A percentile compares a stretch with the other conserved stretches of the same genome.
Conservation (phyloP, 2,797 vertebrate genomes). For the Lates japonicus region DNA sequence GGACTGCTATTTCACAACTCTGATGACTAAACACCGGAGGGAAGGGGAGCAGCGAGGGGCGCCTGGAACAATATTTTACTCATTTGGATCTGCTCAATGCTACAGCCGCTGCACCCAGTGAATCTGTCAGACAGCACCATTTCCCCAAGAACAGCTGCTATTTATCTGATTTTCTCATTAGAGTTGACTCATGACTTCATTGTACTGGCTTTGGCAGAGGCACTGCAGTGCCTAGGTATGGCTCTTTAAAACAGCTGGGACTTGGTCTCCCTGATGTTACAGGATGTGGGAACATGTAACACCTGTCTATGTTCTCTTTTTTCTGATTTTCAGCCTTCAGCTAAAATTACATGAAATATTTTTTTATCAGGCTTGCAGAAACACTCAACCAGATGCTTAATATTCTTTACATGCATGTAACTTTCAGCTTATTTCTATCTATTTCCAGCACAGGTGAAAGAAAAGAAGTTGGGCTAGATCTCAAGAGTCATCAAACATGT, state of each 20-base stretch:
- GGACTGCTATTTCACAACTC: slow-evolving; percentile 90
- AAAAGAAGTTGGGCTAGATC: slow-evolving; percentile 53
- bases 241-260: slow-evolving; percentile 66
- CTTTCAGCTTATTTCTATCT: slow-evolving; percentile 21
- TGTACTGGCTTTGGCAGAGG: slow-evolving; percentile 83
- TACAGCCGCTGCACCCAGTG: slow-evolving; percentile 86
- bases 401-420: slow-evolving; percentile 9
- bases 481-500: slow-evolving; percentile 74
- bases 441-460: slow-evolving; percentile 42
- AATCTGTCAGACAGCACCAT: slow-evolving; percentile 86
- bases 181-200: slow-evolving; percentile 88
- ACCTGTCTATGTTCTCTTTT: slow-evolving; percentile 33
- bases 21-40: slow-evolving; percentile 91
- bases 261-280: slow-evolving; percentile 52
- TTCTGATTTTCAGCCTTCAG: slow-evolving; percentile 17
- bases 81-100: slow-evolving; percentile 85
- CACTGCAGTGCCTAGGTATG: slow-evolving; percentile 62
- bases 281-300: slow-evolving; percentile 45
- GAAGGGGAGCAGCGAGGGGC: slow-evolving; percentile 73
- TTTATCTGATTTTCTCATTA: slow-evolving; percentile 92
- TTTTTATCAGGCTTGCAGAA: background rate
- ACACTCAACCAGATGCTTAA: slow-evolving; percentile 38
- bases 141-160: slow-evolving; percentile 85
- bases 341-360: slow-evolving; percentile 17
- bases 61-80: slow-evolving; percentile 93